Evolutionary conservation across 2,113 vertebrate species (phyloP).

Genomic region (Strigops habroptila): DNA sequence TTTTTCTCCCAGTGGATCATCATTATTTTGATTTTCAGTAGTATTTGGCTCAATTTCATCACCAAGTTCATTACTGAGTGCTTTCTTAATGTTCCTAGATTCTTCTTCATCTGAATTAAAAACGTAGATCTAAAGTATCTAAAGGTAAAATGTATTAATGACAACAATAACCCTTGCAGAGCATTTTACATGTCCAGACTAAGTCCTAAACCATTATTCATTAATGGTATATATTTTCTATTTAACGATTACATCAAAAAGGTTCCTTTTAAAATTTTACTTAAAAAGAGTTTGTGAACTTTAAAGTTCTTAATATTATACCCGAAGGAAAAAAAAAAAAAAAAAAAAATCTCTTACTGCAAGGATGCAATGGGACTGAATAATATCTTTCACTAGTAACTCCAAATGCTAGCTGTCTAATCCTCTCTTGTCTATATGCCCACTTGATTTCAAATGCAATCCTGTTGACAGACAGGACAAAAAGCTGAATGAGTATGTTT

Average conservation of each 20-base stretch:
- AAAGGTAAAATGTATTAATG: not conserved
- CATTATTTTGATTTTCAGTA: not conserved
- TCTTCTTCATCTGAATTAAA: conserved; percentile 34
- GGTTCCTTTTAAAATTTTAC: not conserved
- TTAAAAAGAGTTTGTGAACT: not conserved
- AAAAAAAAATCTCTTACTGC: not conserved
- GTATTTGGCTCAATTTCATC: not conserved
- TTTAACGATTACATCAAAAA: not conserved
- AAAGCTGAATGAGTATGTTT: not conserved
- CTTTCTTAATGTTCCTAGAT: not conserved
- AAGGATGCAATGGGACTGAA: not conserved
- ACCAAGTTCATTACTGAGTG: not conserved
- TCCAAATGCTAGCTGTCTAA: not conserved
- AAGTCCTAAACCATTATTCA: not conserved
- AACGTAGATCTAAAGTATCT: no score
- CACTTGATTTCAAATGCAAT: not conserved
- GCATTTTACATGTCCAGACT: not conserved
- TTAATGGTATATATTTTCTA: not conserved
- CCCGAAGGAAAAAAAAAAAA: not conserved
- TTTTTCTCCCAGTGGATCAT: conserved; percentile 17
- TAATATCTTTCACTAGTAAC: not conserved
- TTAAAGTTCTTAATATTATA: not conserved
- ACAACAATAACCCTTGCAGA: not conserved
- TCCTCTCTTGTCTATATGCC: not conserved
- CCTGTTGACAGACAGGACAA: not conserved